Evolutionary conservation across 2,797 vertebrate genomes (phyloP).

Genomic region (Channallabes apus): DNA sequence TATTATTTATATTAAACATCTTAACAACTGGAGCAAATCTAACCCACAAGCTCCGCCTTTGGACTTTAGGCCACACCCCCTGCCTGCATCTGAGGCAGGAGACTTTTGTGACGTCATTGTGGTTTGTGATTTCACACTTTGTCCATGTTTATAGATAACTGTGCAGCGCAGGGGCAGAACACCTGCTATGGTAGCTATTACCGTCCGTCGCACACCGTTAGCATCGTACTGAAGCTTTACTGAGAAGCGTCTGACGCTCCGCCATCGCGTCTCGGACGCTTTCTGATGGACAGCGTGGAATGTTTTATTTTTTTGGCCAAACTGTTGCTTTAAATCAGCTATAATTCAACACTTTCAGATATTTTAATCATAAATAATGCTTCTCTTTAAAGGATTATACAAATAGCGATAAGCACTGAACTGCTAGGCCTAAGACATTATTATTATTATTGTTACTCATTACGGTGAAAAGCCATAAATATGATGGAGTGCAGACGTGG

Average conservation of each 20-base stretch:
- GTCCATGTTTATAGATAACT: background rate
- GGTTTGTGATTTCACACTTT: background rate
- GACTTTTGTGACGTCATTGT: background rate
- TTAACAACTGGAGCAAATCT: background rate
- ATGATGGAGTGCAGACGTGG: conserved; percentile 65
- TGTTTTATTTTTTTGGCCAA: background rate
- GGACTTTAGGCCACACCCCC: background rate
- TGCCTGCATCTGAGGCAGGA: background rate
- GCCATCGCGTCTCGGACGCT: too few species aligned
- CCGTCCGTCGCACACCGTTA: background rate
- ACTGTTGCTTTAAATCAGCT: conserved; percentile 32
- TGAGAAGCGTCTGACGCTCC: too few species aligned
- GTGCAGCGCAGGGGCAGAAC: too few species aligned
- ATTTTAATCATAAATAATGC: conserved; percentile 83
- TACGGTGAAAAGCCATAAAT: conserved; percentile 83
- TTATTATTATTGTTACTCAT: conserved; percentile 74
- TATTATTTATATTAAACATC: background rate
- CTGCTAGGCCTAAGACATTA: conserved; percentile 87
- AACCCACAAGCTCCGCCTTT: background rate
- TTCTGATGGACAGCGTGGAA: background rate
- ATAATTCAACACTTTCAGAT: background rate
- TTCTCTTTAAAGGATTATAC: conserved; percentile 82
- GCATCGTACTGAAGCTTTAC: background rate
- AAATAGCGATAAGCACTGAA: conserved; percentile 98
- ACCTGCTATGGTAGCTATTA: background rate